Percentiles rank a stretch among this genome's conserved stretches.
These are phyloP conservation scores for Actinia equina DNA, from an alignment of 64 coral and sea anemone species.

Conservation along the genomic window DNA sequence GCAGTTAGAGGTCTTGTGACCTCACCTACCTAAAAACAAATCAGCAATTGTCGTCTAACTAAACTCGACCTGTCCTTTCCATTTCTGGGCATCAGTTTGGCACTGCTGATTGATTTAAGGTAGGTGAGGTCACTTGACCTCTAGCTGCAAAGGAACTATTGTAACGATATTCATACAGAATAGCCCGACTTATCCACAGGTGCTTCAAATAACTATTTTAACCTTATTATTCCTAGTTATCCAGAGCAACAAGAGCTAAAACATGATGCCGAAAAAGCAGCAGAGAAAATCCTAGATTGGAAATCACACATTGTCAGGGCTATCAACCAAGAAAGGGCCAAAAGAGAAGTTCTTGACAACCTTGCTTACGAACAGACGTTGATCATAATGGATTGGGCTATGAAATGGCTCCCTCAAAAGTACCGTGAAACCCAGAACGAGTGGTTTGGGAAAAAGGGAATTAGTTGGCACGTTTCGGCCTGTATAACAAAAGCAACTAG, in stretches of 20 bases:
- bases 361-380: not conserved
- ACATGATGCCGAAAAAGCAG: not conserved
- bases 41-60: no score
- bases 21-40: no score
- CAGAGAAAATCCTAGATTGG: not conserved
- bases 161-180: no score
- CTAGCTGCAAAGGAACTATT: no score
- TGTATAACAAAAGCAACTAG: not conserved
- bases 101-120: no score
- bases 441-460: conserved; percentile 19
- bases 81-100: no score
- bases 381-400: conserved; percentile 7
- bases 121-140: no score
- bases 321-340: conserved; percentile 5
- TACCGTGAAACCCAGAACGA: not conserved
- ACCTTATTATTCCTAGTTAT: not conserved
- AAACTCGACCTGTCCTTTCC: no score
- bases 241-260: not conserved
- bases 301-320: not conserved
- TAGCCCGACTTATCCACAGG: not conserved
- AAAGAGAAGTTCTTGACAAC: not conserved
- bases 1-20: no score
- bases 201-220: not conserved
- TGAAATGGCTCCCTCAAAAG: not conserved
- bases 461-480: conserved; percentile 18